These are phyloP conservation scores for Urophycis tenuis DNA, from an alignment of 2,797 vertebrate genomes.

Conservation along the genomic window DNA sequence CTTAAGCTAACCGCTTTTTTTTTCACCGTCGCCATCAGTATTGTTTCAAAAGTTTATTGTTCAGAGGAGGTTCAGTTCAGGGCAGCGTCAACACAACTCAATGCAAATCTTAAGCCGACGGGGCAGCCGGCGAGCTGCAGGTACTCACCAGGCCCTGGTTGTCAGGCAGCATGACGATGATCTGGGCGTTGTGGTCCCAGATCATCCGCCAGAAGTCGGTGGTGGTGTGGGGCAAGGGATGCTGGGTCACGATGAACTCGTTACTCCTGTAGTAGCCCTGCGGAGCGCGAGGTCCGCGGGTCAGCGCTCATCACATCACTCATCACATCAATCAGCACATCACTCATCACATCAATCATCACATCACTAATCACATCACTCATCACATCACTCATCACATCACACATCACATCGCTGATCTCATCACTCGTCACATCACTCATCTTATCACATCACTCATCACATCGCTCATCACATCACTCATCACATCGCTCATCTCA, in stretches of 20 bases:
- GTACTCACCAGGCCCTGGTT: conserved; percentile 90
- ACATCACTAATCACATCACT: too few relatives aligned
- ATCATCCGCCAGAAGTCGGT: conserved; percentile 99
- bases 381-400: too few relatives aligned
- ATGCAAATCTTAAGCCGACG: not conserved
- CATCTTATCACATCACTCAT: too few relatives aligned
- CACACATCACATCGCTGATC: too few relatives aligned
- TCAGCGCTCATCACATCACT: too few relatives aligned
- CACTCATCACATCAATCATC: too few relatives aligned
- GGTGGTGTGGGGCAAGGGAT: conserved; percentile 96
- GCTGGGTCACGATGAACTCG: conserved; percentile 98
- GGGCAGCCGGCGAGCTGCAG: not conserved
- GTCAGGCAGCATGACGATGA: conserved; percentile 98
- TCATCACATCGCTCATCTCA: too few relatives aligned
- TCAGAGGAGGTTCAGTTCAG: not conserved
- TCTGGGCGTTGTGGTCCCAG: conserved; percentile 98
- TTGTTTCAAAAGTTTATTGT: not conserved
- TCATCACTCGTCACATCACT: too few relatives aligned
- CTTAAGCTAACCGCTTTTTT: not conserved
- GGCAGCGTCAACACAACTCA: not conserved
- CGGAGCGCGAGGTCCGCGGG: conserved; percentile 42
- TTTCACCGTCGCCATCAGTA: not conserved
- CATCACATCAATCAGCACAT: too few relatives aligned
- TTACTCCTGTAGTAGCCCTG: conserved; percentile 98
- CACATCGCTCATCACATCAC: too few relatives aligned